Base-by-base conservation (phyloP, 2,888 invertebrate genomes). In the Thera britannica region DNA sequence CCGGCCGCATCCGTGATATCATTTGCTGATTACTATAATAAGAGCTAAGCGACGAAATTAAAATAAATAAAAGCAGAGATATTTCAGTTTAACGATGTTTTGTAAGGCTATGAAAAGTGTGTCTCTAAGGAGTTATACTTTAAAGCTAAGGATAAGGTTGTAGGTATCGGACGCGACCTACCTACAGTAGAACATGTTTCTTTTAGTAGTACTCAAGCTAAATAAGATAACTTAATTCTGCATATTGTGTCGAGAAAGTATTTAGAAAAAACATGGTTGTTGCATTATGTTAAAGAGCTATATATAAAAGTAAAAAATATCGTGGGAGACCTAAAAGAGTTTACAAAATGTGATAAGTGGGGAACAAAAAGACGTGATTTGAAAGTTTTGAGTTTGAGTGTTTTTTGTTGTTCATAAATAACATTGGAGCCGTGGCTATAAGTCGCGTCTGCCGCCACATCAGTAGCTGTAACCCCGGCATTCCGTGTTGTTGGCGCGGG, bases 71-170 rank as follows among this genome's bases (percentile, higher is more conserved):
- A n/a, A 51, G 38, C 62, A 56, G 48, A 48, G 12, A 66, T 66
- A 61, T 66, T 57, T 61, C 51, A 57, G 51, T 66, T 61, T 57
- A 12, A 66, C 38, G 57, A 12, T 66, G 7, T 57, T 61, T 35
- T 57, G 56, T 56, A 38, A 57, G 49, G 51, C 56, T 38, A n/a
- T 60, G 34, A 65, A 55, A 51, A 57, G 56, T 12, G 12, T 48
- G 36, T 49, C 57, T n/a, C 12, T 2, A 38, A 44, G 51, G 55
- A 34, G 12, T 36, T 48, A 48, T 60, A 49, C 41, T 61, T 57
- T 57, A 44, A 49, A 65, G 3, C 48, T 23, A 11, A 35, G 49
- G 36, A 52, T 46, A 46, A 3, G 0, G 49, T 3, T 49, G 5
- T 3, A 3, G n/a, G 46, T 2, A 49, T n/a, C 34, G 52, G 34